These are phyloP conservation scores for Odontomyia ornata DNA, from an alignment of 2,888 invertebrate species.

Conservation along the genomic window DNA sequence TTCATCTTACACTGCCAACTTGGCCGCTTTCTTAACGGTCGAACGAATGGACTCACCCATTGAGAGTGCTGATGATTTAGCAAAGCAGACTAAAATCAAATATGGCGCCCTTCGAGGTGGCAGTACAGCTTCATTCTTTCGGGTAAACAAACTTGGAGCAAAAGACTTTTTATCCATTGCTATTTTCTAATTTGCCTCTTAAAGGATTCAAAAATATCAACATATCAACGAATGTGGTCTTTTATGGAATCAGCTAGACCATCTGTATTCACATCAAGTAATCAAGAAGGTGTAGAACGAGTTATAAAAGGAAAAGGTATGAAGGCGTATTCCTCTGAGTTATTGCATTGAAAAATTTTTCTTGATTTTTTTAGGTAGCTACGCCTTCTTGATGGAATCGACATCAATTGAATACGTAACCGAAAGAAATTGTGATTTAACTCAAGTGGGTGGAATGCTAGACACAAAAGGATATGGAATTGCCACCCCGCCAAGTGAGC, in stretches of 20 bases:
- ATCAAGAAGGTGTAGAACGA: constrained; percentile 89
- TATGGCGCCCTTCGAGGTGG: constrained; percentile 95
- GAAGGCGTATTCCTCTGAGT: background rate
- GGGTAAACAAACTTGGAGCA: constrained; percentile 68
- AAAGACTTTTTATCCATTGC: background rate
- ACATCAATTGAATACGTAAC: constrained; percentile 95
- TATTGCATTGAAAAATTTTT: background rate
- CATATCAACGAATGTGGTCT: constrained; percentile 95
- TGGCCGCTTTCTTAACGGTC: constrained; percentile 93
- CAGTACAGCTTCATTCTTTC: constrained; percentile 93
- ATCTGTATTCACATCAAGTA: constrained; percentile 84
- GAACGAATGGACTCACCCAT: constrained; percentile 95
- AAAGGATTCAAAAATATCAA: constrained; percentile 91
- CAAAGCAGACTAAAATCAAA: constrained; percentile 95
- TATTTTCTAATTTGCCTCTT: constrained; percentile 5
- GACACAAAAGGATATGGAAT: constrained; percentile 97
- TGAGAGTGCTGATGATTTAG: constrained; percentile 93
- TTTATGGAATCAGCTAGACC: constrained; percentile 92
- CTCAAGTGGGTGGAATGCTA: constrained; percentile 89
- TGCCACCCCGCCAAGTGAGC: constrained; percentile 89
- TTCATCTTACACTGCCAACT: constrained; percentile 94
- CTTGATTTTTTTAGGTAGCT: constrained; percentile 66
- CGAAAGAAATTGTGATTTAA: constrained; percentile 88
- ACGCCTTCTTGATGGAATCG: constrained; percentile 98
- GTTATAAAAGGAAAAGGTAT: constrained; percentile 82